Base-by-base conservation (phyloP, 1,140 invertebrate genomes). In the Anagrus nilaparvatae region DNA sequence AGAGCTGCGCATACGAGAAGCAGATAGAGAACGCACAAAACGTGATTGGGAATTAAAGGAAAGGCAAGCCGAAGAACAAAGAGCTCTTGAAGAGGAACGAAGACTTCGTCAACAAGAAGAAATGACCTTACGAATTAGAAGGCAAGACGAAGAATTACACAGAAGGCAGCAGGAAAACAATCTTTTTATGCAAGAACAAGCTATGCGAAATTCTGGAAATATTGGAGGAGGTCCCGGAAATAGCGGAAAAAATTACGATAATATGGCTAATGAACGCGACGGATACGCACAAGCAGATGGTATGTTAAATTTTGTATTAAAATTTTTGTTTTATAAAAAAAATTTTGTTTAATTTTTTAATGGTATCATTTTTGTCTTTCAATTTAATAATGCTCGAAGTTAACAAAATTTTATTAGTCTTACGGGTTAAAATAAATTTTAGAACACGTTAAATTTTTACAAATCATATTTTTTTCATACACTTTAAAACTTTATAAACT, bases 31-130 rank as follows among this genome's bases (percentile, higher is more conserved):
- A 59, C 75, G 86, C 4, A 82, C 87, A 63, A 87, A 89, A 59
- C 73, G 84, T 48, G 84, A 87, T 59, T 88, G 85, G 82, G 87
- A 91, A 67, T 77, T 86, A 76, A 84, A 86, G 27, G 81, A 88
- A 58, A 73, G 84, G 42, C 80, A 86, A 55, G 84, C 79, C 3
- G 86, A 89, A 50, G 84, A 90, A 62, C 77, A 84, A 46, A 75
- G 84, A 30, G 77, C 79, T 18, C 70, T 78, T 5, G 84, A 87
- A 54, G 81, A 85, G 55, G 77, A 79, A 58, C 68, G 77, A 18
- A 66, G 82, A 55, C 70, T 80, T 43, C 73, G 79, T 9, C 79
- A 85, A 51, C 77, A 84, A 56, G 79, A 78, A 61, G 81, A 87
- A 58, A 76, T 88, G 63, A 71, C 82, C 43, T 68, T 76, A 46